Conservation (phyloP, 2,888 invertebrate genomes). For the Mythimna lalbum region DNA sequence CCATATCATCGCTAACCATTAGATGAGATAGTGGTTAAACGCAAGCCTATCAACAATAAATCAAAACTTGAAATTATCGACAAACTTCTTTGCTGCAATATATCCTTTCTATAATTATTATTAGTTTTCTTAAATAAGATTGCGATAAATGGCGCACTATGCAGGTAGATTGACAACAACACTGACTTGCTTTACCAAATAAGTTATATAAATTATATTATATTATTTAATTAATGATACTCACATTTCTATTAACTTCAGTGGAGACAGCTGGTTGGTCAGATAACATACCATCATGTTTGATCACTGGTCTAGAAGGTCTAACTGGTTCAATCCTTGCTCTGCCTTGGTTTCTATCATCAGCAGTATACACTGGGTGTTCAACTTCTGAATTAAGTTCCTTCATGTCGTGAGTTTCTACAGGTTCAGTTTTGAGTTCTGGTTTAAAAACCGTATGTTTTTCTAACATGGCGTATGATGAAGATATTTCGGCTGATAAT, state of each 20-base stretch:
- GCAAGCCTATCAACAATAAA: too few species aligned
- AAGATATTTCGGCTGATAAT: conserved; percentile 78
- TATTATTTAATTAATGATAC: conserved; percentile 66
- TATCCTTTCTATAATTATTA: background rate
- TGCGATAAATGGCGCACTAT: background rate
- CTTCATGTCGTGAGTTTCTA: conserved; percentile 72
- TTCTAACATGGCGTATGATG: conserved; percentile 72
- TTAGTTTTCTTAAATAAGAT: background rate
- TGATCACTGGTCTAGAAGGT: conserved; percentile 75
- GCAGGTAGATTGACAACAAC: background rate
- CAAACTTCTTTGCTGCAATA: background rate
- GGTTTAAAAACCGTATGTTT: conserved; percentile 75
- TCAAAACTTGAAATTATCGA: too few species aligned
- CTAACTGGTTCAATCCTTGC: conserved; percentile 80
- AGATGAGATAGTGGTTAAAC: too few species aligned
- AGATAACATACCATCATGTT: conserved; percentile 83
- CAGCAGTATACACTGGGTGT: conserved; percentile 81
- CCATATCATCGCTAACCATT: too few species aligned
- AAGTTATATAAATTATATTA: background rate
- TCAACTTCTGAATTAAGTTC: conserved; percentile 67
- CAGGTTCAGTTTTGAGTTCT: conserved; percentile 70
- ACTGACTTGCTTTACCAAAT: background rate
- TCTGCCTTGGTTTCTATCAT: conserved; percentile 74
- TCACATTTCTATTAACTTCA: conserved; percentile 83
- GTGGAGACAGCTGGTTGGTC: conserved; percentile 76